Evolutionary conservation across 2,797 vertebrate species (phyloP).

Genomic region (Adelosebastes latens): DNA sequence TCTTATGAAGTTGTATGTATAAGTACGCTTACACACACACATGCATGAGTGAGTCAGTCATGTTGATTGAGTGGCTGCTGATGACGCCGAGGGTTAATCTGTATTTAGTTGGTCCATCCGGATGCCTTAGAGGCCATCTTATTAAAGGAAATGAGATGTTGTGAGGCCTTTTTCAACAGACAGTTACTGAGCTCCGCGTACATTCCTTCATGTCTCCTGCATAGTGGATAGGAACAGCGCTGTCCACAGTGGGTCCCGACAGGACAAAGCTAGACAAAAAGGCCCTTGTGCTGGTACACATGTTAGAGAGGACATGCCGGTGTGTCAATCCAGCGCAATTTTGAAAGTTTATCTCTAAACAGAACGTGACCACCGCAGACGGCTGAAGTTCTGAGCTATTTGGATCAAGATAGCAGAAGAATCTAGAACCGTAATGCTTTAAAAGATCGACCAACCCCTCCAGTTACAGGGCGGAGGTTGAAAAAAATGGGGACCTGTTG

Average conservation of each 20-base stretch:
- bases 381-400: conserved; percentile 66
- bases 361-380: conserved; percentile 67
- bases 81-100: conserved; percentile 83
- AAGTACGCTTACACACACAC: conserved; percentile 21
- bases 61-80: conserved; percentile 80
- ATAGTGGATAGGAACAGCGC: conserved; percentile 55
- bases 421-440: conserved; percentile 74
- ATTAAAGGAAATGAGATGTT: conserved; percentile 82
- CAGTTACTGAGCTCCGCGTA: conserved; percentile 66
- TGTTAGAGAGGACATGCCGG: conserved; percentile 71
- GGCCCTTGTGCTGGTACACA: conserved; percentile 72
- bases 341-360: conserved; percentile 73
- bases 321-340: conserved; percentile 71
- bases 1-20: conserved; percentile 25
- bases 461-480: conserved; percentile 47
- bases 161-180: conserved; percentile 76
- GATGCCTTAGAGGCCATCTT: conserved; percentile 80
- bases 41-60: conserved; percentile 50
- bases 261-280: conserved; percentile 69
- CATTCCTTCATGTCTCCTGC: conserved; percentile 75
- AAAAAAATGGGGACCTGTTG: conserved; percentile 69
- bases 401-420: conserved; percentile 73
- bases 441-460: conserved; percentile 67
- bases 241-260: conserved; percentile 49
- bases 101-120: conserved; percentile 84